These are phyloP conservation scores for Lemur catta DNA, from an alignment of 2,797 vertebrate genomes.

Conservation along the genomic window DNA sequence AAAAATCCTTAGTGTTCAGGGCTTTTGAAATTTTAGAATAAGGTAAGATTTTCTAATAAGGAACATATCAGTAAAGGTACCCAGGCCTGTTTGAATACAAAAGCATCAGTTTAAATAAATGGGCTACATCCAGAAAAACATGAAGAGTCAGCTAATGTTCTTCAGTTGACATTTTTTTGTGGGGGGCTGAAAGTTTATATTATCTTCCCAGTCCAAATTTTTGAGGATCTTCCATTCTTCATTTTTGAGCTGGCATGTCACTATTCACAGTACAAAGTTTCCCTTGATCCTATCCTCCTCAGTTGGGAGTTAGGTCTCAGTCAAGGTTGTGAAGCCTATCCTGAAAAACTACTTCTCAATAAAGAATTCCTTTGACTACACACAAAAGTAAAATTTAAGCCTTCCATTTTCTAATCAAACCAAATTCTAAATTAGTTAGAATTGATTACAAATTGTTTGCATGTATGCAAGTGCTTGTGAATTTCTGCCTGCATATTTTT, in stretches of 20 bases:
- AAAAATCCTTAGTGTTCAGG: constrained; percentile 29
- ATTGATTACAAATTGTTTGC: background rate
- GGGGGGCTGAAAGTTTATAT: background rate
- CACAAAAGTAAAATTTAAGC: background rate
- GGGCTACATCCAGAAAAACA: background rate
- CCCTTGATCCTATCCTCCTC: background rate
- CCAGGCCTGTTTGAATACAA: background rate
- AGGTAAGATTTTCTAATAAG: background rate
- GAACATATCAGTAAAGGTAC: background rate
- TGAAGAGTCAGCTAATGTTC: background rate
- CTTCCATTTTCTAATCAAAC: background rate
- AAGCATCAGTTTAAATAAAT: constrained; percentile 7
- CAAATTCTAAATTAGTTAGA: background rate
- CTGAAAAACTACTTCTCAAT: background rate
- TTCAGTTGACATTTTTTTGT: background rate
- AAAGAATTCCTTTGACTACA: background rate
- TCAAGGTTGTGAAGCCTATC: background rate
- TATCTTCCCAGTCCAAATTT: background rate
- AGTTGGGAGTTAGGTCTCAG: background rate
- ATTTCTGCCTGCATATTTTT: background rate
- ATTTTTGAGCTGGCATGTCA: background rate
- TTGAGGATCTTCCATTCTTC: background rate
- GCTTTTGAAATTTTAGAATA: background rate
- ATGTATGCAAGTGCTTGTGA: background rate
- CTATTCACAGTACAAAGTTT: background rate